These are phyloP conservation scores for Tiliqua scincoides DNA, from an alignment of 2,113 vertebrate species.

Conservation along the genomic window DNA sequence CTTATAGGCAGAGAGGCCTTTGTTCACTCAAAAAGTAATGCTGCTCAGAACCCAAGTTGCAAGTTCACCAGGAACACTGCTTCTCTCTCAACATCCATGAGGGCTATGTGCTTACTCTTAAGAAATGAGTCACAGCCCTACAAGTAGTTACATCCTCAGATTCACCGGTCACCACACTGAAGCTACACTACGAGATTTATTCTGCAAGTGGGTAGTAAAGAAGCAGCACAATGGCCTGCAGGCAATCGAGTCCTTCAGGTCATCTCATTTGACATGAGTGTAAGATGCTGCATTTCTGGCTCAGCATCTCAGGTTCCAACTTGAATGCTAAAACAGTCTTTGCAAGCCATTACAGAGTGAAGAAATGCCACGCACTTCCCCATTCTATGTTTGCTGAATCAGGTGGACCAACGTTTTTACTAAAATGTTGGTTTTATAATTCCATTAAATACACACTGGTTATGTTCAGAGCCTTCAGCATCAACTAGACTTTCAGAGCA, in stretches of 20 bases:
- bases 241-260: not conserved
- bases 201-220: too few species aligned
- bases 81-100: not conserved
- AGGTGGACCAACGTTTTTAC: not conserved
- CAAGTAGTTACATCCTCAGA: too few species aligned
- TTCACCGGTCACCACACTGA: too few species aligned
- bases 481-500: not conserved
- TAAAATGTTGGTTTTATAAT: conserved; percentile 13
- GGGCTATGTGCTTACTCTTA: not conserved
- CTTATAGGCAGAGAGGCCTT: not conserved
- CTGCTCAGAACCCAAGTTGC: not conserved
- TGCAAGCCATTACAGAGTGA: not conserved
- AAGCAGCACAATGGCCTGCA: not conserved
- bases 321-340: not conserved
- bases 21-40: not conserved
- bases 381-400: conserved; percentile 2
- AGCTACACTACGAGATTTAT: not conserved
- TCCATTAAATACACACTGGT: not conserved
- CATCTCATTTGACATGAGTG: not conserved
- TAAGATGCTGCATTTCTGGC: not conserved
- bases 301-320: not conserved
- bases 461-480: not conserved
- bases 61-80: not conserved
- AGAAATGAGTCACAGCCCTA: not conserved
- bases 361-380: not conserved